Conservation (phyloP, 2,888 invertebrate genomes). For the Acleris cristana region DNA sequence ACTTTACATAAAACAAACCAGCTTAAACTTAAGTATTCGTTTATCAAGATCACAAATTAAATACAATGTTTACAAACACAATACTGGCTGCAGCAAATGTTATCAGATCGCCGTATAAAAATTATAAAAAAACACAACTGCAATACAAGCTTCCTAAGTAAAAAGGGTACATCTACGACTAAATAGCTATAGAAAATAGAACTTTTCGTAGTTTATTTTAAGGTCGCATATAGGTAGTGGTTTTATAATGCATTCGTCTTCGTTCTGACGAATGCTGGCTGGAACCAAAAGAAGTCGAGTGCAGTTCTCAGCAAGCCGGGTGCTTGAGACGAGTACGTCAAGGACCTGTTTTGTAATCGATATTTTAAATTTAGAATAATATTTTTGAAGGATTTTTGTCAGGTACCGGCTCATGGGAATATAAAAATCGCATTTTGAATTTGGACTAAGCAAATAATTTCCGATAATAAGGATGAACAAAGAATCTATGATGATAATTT, state of each 20-base stretch:
- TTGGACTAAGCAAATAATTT: background rate
- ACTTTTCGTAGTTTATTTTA: no score
- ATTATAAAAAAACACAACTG: constrained; percentile 41
- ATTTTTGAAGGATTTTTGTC: constrained; percentile 6
- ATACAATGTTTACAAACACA: constrained; percentile 45
- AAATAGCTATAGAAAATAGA: no score
- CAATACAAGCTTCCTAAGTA: constrained; percentile 25
- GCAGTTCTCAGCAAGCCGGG: constrained; percentile 33
- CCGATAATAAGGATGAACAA: background rate
- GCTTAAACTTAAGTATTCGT: constrained; percentile 37
- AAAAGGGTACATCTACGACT: no score
- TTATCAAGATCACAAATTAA: constrained; percentile 42
- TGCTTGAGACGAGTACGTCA: constrained; percentile 30
- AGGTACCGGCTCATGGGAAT: constrained; percentile 19
- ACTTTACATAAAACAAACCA: constrained; percentile 32
- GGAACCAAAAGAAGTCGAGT: constrained; percentile 36
- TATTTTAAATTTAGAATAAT: constrained; percentile 50
- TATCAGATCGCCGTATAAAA: constrained; percentile 49
- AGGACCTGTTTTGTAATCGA: constrained; percentile 60
- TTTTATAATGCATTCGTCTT: no score
- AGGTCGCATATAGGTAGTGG: no score
- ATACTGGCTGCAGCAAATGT: constrained; percentile 38
- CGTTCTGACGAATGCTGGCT: background rate
- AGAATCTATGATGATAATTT: background rate
- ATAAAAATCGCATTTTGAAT: background rate